A percentile compares a stretch with the other conserved stretches of the same genome.
Evolutionary conservation across 2,113 vertebrate genomes (phyloP).

Genomic region (Suricata suricatta): DNA sequence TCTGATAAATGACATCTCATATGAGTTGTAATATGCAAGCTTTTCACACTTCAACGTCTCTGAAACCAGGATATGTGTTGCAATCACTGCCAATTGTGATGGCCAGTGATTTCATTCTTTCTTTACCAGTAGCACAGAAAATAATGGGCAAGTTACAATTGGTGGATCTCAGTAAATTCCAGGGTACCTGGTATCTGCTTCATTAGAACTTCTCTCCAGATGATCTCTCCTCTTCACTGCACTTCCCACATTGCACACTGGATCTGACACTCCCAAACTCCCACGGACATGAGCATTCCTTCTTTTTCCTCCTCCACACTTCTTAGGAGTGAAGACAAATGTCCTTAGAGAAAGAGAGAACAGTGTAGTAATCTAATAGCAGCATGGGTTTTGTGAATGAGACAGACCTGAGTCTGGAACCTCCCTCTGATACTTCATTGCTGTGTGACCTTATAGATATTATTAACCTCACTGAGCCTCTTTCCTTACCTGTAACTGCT

Average conservation of each 20-base stretch:
- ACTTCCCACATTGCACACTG: fast-evolving
- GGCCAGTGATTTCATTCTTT: not conserved
- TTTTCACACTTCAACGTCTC: not conserved
- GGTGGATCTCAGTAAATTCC: not conserved
- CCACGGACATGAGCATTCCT: fast-evolving
- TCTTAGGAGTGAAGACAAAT: not conserved
- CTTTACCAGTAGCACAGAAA: not conserved
- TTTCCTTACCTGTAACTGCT: not conserved
- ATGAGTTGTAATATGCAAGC: not conserved
- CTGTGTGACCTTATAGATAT: not conserved
- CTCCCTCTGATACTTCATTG: not conserved
- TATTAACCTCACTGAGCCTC: not conserved
- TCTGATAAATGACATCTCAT: not conserved
- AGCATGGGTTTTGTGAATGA: not conserved
- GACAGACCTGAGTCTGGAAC: no score
- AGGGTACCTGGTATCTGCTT: not conserved
- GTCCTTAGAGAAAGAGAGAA: not conserved
- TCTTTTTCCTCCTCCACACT: not conserved
- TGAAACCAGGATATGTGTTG: not conserved
- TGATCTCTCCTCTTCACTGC: not conserved
- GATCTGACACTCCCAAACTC: not conserved
- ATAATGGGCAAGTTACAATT: not conserved
- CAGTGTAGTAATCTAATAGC: not conserved
- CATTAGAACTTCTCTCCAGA: not conserved
- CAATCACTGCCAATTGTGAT: not conserved